Evolutionary conservation across 2,888 invertebrate species (phyloP), one percentile per base, ranked within the genome.

Genomic region (Leptarthrus brevirostris): DNA sequence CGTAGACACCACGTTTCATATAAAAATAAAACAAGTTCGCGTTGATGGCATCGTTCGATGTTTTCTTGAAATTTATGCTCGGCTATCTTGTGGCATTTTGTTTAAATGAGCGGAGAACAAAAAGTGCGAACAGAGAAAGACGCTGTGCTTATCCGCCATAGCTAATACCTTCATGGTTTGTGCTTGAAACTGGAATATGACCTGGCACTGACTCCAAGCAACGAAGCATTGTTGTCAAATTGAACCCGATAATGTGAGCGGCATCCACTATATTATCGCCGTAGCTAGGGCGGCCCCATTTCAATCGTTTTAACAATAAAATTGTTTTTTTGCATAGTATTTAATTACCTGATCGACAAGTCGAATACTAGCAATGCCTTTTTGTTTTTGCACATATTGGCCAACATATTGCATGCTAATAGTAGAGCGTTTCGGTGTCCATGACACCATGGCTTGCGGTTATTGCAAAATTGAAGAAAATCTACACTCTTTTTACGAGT

Each of bases 161-260:
- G 44, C 44, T 36, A 49, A 49, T 49, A 36, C 44, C 22, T 64
- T 64, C 64, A 64, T 44, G 40, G 8, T 64, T 64, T 10, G 22
- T 64, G 44, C 44, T n/a, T 64, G 22, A 44, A 64, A 64, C 44
- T 64, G 20, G 8, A 4, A 44, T 64, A 44, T 64, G 44, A 24
- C 44, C 44, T 22, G 44, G 5, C 8, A 44, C 4, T 14, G 5
- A 26, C 47, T 47, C 47, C 6, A 16, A 30, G 8, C 30, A 1
- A 30, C 40, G 20, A 61, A 18, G 64, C 64, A 64, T 64, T 64
- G 64, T 64, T 64, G 64, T 64, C 64, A 64, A 44, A 64, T 64
- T 64, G 64, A 64, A 16, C 3, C 34, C 34, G 18, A 34, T 58
- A 58, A 30, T 30, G 8, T 30, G 30, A 30, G 30, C 30, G n/a